Evolutionary conservation across 2,113 vertebrate species (phyloP), one percentile per base, ranked within the genome.

Genomic region (Typhlomys cinereus): DNA sequence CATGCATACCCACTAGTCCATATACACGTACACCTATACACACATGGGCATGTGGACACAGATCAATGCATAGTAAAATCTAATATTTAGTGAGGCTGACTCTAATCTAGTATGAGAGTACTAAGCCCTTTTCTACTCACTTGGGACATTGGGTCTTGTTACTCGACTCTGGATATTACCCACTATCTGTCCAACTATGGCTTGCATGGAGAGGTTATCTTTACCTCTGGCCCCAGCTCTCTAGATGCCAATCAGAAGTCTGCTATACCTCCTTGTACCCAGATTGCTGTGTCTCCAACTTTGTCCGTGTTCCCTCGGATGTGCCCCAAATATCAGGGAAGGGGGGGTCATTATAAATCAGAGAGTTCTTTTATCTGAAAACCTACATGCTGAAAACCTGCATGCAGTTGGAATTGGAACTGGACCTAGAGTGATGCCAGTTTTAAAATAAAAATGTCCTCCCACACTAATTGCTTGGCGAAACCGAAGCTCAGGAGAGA

Each of bases 391-490:
- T 70, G 61, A 86, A 88, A n/a, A 78, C 21, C 41, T 85, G n/a
- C 9, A 5, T 62, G 78, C 0, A 57, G 36, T 57, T 50, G 80
- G 46, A 44, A 52, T 0, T 52, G 52, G n/a, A 82, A 74, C 39
- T 50, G 29, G 52, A 18, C 14, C 70, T 4, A 61, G 5, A 75
- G n/a, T 31, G 31, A 36, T 62, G 59, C 1, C 39, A 10, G 70
- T 89, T 82, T 89, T 71, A 73, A 84, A 57, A 64, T 29, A 85
- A 89, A 82, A 87, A 80, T 64, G 27, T 62, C 4, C 70, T 36
- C 54, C 13, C 9, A 21, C 5, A 57, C n/a, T n/a, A 76, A 15
- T n/a, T 46, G 83, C 66, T 82, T 46, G 29, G 48, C 54, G 78
- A 62, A 89, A 91, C 1, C 11, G 23, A 54, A 79, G 71, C 61